A percentile compares a stretch with the other conserved stretches of the same genome.
Conservation (phyloP, 2,888 invertebrate species). For the Congeria kusceri region DNA sequence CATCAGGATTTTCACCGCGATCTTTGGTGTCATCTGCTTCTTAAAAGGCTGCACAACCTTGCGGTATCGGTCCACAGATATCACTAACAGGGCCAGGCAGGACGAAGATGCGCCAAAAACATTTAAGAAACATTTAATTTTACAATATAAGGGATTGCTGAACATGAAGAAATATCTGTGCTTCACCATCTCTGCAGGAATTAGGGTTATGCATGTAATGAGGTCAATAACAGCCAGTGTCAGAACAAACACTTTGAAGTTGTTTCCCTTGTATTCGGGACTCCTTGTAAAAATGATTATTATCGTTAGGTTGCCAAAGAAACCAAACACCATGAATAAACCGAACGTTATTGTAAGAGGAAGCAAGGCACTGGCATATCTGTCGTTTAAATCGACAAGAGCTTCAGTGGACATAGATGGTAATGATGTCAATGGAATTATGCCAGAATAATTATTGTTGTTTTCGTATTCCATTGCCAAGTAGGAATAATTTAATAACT, state of each 20-base stretch:
- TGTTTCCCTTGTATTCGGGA: constrained; percentile 51
- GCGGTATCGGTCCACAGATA: constrained; percentile 56
- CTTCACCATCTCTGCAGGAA: constrained; percentile 48
- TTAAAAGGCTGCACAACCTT: constrained; percentile 53
- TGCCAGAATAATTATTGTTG: too few relatives aligned
- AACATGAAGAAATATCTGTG: constrained; percentile 57
- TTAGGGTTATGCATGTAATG: constrained; percentile 51
- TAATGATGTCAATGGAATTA: too few relatives aligned
- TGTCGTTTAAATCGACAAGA: constrained; percentile 34
- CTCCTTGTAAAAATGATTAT: constrained; percentile 54
- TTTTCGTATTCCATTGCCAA: too few relatives aligned
- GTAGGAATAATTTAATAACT: too few relatives aligned
- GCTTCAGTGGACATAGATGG: constrained; percentile 10
- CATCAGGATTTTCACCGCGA: constrained; percentile 39
- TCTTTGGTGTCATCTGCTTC: constrained; percentile 46
- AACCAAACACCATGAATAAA: constrained; percentile 45
- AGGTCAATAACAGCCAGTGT: constrained; percentile 54
- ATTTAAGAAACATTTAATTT: constrained; percentile 48
- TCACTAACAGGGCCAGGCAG: constrained; percentile 49
- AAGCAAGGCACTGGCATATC: constrained; percentile 50
- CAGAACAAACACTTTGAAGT: constrained; percentile 61
- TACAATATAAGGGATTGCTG: constrained; percentile 37
- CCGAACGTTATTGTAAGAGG: constrained; percentile 52
- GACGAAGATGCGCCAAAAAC: constrained; percentile 53
- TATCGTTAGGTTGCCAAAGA: constrained; percentile 51